Conservation (phyloP, 2,797 vertebrate genomes). For the Squalus acanthias region DNA sequence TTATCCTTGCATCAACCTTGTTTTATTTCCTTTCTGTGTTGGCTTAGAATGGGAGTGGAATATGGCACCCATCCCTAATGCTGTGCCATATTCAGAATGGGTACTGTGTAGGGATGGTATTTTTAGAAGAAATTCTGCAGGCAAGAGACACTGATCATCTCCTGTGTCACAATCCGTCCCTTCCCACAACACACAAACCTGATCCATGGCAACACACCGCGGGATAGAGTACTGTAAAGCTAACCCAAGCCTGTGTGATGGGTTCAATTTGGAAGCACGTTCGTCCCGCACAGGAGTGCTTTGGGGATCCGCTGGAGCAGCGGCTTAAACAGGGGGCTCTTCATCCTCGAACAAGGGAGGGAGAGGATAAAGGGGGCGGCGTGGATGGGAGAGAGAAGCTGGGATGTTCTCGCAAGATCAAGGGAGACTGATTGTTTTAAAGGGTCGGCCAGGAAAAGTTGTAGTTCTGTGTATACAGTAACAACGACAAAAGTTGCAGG, state of each 20-base stretch:
- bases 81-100: background rate
- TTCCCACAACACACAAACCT: background rate
- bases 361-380: background rate
- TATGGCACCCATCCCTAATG: background rate
- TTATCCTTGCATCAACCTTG: background rate
- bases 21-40: background rate
- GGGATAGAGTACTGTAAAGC: background rate
- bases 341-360: background rate
- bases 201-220: background rate
- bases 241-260: background rate
- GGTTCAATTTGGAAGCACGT: background rate
- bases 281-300: background rate
- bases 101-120: background rate
- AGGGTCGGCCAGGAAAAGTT: background rate
- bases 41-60: background rate
- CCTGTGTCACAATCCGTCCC: background rate
- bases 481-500: background rate
- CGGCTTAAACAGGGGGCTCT: background rate
- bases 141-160: background rate
- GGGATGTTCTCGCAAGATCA: background rate
- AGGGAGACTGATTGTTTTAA: background rate
- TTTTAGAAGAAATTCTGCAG: background rate
- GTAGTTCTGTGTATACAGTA: too few relatives aligned
- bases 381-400: background rate
- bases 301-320: background rate